A percentile compares a stretch with the other conserved stretches of the same genome.
Evolutionary conservation across 2,113 vertebrate species (phyloP).

Genomic region (Piaya cayana): DNA sequence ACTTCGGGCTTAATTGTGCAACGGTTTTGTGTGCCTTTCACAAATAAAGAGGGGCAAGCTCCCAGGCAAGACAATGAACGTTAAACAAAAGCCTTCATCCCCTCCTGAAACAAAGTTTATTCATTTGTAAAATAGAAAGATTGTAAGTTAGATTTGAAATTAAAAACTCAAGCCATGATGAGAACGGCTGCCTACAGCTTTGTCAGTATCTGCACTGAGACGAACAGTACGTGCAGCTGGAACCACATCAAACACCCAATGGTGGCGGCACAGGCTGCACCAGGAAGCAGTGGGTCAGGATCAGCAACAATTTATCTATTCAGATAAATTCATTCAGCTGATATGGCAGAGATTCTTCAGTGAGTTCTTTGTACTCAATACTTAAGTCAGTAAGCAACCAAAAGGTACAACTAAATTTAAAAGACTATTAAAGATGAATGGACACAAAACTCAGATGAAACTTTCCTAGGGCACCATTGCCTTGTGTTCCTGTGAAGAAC

Average conservation of each 20-base stretch:
- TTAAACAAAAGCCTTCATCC: background rate
- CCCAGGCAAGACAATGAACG: background rate
- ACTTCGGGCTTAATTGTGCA: background rate
- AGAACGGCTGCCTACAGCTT: background rate
- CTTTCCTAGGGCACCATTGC: background rate
- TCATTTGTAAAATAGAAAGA: background rate
- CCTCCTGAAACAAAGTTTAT: background rate
- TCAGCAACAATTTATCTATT: background rate
- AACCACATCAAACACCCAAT: too few relatives aligned
- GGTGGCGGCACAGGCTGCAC: accelerated
- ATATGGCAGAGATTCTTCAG: background rate
- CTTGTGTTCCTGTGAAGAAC: background rate
- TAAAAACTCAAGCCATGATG: background rate
- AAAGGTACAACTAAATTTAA: background rate
- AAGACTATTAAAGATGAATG: background rate
- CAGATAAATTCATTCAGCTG: background rate
- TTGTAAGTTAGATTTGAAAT: background rate
- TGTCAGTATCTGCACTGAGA: background rate
- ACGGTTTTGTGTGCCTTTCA: background rate
- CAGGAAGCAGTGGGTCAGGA: accelerated
- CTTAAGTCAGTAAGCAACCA: background rate
- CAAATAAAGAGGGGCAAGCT: background rate
- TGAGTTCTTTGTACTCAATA: background rate
- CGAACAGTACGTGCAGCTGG: accelerated
- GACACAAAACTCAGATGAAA: background rate